Conservation (phyloP, 2,113 vertebrate species). For the Antidorcas marsupialis region DNA sequence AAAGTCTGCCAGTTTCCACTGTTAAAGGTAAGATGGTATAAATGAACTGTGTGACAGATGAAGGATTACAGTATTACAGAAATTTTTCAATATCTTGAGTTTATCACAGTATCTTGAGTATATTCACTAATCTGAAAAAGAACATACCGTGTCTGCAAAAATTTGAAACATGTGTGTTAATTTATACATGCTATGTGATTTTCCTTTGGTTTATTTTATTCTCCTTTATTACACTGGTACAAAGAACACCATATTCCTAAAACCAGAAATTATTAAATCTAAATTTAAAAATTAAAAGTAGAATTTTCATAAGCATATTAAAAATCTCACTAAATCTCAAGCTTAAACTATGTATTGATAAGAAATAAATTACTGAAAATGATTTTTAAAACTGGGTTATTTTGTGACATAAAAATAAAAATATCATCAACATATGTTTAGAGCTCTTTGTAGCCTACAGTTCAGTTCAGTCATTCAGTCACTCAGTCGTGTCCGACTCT, state of each 20-base stretch:
- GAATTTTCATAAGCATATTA: neutral
- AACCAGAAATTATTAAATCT: neutral
- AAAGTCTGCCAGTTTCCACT: neutral
- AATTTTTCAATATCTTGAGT: neutral
- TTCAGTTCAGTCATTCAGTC: no score
- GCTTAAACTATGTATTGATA: neutral
- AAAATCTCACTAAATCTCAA: neutral
- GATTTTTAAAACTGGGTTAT: neutral
- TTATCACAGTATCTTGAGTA: neutral
- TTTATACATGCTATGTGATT: neutral
- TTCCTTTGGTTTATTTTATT: neutral
- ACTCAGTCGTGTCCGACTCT: no score
- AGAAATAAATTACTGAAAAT: neutral
- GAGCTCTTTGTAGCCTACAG: neutral
- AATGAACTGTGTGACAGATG: neutral
- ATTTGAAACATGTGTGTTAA: neutral
- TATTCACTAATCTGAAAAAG: neutral
- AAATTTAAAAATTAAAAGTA: neutral
- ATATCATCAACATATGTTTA: neutral
- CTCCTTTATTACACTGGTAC: rapidly evolving
- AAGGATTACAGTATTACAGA: neutral
- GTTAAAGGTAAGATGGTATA: neutral
- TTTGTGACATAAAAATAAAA: neutral
- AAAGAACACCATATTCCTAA: neutral
- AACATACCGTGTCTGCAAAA: neutral